Base-by-base conservation (phyloP, 2,113 vertebrate genomes). In the Chaetorhynchus papuensis region DNA sequence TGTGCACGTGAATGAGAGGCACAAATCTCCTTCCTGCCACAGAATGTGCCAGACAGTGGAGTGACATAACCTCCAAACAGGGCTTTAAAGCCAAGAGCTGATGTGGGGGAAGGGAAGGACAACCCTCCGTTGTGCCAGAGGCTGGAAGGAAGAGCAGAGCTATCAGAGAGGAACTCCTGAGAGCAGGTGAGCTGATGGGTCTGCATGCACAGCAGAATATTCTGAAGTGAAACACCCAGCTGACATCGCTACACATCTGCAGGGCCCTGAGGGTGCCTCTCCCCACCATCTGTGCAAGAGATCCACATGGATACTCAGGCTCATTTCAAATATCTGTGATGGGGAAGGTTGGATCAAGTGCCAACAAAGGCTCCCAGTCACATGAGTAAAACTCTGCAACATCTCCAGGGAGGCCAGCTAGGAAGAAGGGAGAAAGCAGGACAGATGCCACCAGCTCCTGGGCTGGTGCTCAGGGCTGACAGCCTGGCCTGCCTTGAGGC, bases 31-130 rank as follows among this genome's bases (percentile, higher is more conserved):
- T 37, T 75, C 59, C 76, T 68, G 76, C 53, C 60, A 66, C 3
- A 35, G 30, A 31, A 0, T 0, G 1, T 12, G 16, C 22, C 53
- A 41, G 49, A 47, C 41, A 83, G 21, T 6, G 14, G 5, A 77
- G 66, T 7, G 10, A 39, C 49, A 30, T 3, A 45, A 27, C 49
- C 79, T 61, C 31, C 24, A 44, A 70, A 49, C 0, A 7, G 23
- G 23, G 33, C 71, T 74, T 52, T 33, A 74, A 60, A 80, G 50
- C 45, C 41, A 57, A 21, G 26, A 56, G 31, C 71, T n/a, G 30
- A 15, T 39, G 7, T 5, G 69, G 22, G 11, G 30, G 33, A 69
- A 37, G 30, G 35, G 11, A 80, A 4, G 19, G 24, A 49, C 14
- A 56, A 23, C 2, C 11, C 23, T 72, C 33, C 24, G 1, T 1